Base-by-base conservation (phyloP, 2,113 vertebrate genomes). In the Gallinago jamesoni region DNA sequence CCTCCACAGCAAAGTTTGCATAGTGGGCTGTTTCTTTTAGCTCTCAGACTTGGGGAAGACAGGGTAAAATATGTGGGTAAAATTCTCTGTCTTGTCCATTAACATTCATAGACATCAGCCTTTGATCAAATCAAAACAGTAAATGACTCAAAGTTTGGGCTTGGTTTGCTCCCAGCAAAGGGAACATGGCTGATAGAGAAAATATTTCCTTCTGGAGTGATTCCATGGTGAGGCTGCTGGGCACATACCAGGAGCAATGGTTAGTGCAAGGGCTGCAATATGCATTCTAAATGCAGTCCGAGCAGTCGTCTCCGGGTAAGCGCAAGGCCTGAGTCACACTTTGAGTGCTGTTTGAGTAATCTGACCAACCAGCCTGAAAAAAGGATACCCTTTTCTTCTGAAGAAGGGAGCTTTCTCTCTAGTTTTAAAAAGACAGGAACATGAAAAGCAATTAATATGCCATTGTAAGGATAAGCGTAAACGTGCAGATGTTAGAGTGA, bases 131-230 rank as follows among this genome's bases (percentile, higher is more conserved):
- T 53, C 48, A 95, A 69, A 82, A 15, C 12, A 56, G n/a, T 39
- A 83, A 66, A 52, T 79, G 35, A 90, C 62, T 94, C 63, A 84
- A 50, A 87, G 28, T 79, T 80, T 77, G 27, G 57, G 48, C n/a
- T 94, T 48, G 23, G 37, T 94, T 88, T 94, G 37, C 75, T 96
- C 76, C 47, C 75, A 93, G 76, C 43, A 89, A 92, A 81, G 27
- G 16, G 33, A 92, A 87, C 28, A 84, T n/a, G 72, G 78, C 31
- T 96, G 93, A 90, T 93, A 59, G 2, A 82, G 81, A 93, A 96
- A 94, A 56, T 82, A 94, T 91, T 95, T 96, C 82, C 62, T 91
- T 18, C 81, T 94, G 93, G 84, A 95, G 11, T 10, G n/a, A n/a
- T 82, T 94, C 78, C 84, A 87, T 22, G 35, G 57, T 60, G 53